These are phyloP conservation scores for Drymonia ruficornis DNA, from an alignment of 2,888 invertebrate species.

Conservation along the genomic window DNA sequence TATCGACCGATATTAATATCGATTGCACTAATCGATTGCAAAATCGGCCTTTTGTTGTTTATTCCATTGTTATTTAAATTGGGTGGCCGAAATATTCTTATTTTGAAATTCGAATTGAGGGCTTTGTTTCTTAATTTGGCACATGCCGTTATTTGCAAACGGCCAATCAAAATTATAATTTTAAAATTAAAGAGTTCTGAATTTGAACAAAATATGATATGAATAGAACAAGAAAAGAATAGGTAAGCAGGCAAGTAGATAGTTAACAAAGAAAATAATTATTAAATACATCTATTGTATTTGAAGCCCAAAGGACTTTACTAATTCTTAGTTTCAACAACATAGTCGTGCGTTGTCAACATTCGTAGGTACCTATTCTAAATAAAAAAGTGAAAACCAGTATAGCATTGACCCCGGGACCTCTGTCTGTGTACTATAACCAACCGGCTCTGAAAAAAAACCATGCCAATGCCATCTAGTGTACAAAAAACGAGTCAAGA, in stretches of 20 bases:
- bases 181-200: too few relatives aligned
- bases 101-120: constrained; percentile 34
- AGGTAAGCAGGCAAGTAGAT: too few relatives aligned
- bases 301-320: background rate
- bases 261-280: too few relatives aligned
- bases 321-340: too few relatives aligned
- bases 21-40: constrained; percentile 55
- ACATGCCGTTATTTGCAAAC: background rate
- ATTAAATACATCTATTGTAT: too few relatives aligned
- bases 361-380: background rate
- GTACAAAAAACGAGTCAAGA: constrained; percentile 24
- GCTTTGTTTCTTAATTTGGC: constrained; percentile 12
- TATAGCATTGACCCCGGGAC: constrained; percentile 55
- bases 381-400: constrained; percentile 36
- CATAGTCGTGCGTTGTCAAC: too few relatives aligned
- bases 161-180: constrained; percentile 4
- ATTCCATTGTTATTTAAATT: constrained; percentile 49
- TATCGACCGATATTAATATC: constrained; percentile 42
- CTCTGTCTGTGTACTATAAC: constrained; percentile 43
- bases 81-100: constrained; percentile 38
- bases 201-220: too few relatives aligned
- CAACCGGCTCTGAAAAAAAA: constrained; percentile 49
- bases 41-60: constrained; percentile 48
- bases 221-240: too few relatives aligned
- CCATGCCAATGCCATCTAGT: constrained; percentile 57